phyloP scores from a whole-genome alignment of 2,797 vertebrate genomes.

The Cuculus canorus region DNA sequence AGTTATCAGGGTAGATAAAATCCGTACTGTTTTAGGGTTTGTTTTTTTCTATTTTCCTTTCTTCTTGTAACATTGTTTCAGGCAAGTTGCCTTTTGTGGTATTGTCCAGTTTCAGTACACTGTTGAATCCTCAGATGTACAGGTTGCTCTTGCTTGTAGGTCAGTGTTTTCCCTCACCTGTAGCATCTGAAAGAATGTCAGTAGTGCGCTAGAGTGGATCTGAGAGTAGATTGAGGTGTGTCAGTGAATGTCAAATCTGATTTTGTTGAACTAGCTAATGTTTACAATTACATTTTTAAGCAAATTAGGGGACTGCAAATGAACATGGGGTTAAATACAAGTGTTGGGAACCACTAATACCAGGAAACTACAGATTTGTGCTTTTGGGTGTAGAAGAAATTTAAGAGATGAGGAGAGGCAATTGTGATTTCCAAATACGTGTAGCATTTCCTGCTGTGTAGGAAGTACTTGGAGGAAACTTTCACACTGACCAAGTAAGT shows the following conservation, averaged over 20 bases:
- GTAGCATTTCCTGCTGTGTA: accelerated
- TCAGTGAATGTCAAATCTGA: not conserved
- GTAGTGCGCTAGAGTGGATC: accelerated
- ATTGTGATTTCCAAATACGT: not conserved
- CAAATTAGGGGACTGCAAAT: not conserved
- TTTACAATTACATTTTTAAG: not conserved
- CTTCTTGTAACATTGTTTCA: accelerated
- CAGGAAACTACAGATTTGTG: not conserved
- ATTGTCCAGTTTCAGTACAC: not conserved
- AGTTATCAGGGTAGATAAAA: not conserved
- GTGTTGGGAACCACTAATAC: accelerated
- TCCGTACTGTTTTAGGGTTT: accelerated
- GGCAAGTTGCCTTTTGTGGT: not conserved
- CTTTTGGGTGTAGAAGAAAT: not conserved
- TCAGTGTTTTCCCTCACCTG: not conserved
- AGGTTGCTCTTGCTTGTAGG: not conserved
- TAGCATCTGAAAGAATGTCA: not conserved
- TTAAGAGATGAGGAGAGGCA: not conserved
- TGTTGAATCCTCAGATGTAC: not conserved
- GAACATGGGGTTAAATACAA: accelerated
- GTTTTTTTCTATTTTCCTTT: no score
- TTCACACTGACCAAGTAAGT: not conserved
- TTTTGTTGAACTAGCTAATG: not conserved
- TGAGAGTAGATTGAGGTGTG: accelerated
- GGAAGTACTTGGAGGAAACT: not conserved